Base-by-base conservation (phyloP, 1,140 invertebrate species). In the Scaptomyza hsui region DNA sequence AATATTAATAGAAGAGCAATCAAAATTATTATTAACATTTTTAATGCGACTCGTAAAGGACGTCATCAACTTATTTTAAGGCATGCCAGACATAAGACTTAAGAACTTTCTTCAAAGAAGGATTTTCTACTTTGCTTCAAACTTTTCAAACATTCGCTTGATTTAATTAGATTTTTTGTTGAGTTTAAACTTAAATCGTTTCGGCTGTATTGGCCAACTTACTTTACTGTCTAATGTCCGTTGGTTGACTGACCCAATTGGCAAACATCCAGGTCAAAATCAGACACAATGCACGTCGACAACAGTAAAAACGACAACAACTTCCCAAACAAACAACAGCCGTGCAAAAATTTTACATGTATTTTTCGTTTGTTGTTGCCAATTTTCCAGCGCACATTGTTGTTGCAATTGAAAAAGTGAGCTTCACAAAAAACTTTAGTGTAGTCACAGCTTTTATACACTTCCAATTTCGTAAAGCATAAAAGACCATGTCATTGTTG, bases 241-340 rank as follows among this genome's bases (percentile, higher is more conserved):
- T 29, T 51, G 52, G 39, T 19, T 52, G 48, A 21, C 26, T 88
- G 82, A 75, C 82, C 82, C 78, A 88, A 75, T 88, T 88, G 82
- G 82, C 82, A 78, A 32, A 29, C 53, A 61, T 77, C 82, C 82
- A 88, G 83, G 69, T 78, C 69, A 70, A 59, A 65, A 62, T 76
- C 62, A 57, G 62, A 60, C 68, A 71, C 57, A 68, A 83, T 73
- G 62, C 56, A 59, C 67, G 37, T 42, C 67, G 37, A 24, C 37
- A 44, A 2, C 9, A 44, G 39, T 51, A 61, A 44, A 59, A 57
- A 41, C 67, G 51, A 45, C 48, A 63, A 39, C 15, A 48, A 55
- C 7, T 45, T 39, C 21, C 21, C 4, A 24, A 45, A 57, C 44
- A 26, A 55, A 16, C 29, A 42, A 35, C 32, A 45, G 29, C 65